Evolutionary conservation across 2,888 invertebrate genomes (phyloP).

Genomic region (Cotesia congregata): DNA sequence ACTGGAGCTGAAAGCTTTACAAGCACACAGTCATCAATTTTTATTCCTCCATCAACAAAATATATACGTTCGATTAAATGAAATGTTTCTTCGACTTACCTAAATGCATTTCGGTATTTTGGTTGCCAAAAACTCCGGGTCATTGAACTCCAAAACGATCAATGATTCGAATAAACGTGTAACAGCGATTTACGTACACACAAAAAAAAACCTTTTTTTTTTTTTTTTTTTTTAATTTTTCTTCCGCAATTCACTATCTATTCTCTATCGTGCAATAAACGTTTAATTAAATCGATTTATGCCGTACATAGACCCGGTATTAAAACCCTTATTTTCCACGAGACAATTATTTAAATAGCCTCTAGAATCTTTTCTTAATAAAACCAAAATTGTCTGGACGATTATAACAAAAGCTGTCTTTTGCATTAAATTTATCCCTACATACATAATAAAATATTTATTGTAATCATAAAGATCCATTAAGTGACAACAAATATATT

Average conservation of each 20-base stretch:
- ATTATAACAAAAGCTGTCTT: background rate
- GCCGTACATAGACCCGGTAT: background rate
- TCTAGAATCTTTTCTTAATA: background rate
- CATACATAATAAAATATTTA: too few species aligned
- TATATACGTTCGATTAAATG: constrained; percentile 6
- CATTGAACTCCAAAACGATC: constrained; percentile 10
- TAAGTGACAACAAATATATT: background rate
- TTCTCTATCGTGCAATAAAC: constrained; percentile 15
- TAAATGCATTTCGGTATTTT: constrained; percentile 21
- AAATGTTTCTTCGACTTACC: constrained; percentile 7
- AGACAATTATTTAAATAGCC: background rate
- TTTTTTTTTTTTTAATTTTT: background rate
- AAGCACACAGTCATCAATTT: constrained; percentile 22
- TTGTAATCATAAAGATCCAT: too few species aligned
- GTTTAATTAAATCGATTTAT: constrained; percentile 1
- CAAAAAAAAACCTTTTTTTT: background rate
- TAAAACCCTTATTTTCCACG: background rate
- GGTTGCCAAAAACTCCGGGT: background rate
- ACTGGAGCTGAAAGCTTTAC: constrained; percentile 16
- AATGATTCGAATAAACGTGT: constrained; percentile 3
- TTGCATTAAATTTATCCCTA: too few species aligned
- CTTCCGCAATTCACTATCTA: constrained; percentile 6
- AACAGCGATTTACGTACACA: background rate
- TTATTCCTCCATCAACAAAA: constrained; percentile 7
- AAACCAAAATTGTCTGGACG: background rate